Evolutionary conservation across 2,888 invertebrate species (phyloP).

Genomic region (Hetaerina titia): DNA sequence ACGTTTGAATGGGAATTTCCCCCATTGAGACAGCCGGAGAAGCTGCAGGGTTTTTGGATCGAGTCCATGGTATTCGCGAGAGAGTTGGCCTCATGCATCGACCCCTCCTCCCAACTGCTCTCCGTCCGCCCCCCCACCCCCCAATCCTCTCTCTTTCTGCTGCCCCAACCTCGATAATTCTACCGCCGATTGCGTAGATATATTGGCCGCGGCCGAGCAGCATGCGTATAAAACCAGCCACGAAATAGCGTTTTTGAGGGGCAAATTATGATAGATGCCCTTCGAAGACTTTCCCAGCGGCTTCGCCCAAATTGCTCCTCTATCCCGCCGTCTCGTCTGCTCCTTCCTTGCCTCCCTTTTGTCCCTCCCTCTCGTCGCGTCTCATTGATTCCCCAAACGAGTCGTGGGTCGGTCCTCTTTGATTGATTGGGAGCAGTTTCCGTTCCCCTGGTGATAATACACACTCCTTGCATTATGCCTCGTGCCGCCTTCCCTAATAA

Average conservation of each 20-base stretch:
- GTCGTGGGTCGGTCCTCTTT: not conserved
- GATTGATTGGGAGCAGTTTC: slow-evolving; percentile 3
- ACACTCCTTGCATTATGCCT: not conserved
- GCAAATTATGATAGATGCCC: slow-evolving; percentile 25
- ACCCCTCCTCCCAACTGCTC: not conserved
- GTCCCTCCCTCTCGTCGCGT: not conserved
- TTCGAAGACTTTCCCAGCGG: not conserved
- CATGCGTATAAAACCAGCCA: not conserved
- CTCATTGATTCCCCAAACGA: not conserved
- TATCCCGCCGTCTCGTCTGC: not conserved
- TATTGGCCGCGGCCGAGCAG: not conserved
- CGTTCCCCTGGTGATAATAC: not conserved
- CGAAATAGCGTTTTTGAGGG: not conserved
- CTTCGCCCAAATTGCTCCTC: not conserved
- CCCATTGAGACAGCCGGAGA: not conserved
- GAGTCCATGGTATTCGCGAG: not conserved
- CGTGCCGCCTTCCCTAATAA: not conserved
- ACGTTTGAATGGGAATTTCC: not conserved
- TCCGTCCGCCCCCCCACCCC: not conserved
- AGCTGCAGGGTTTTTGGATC: not conserved
- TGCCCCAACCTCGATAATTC: no score
- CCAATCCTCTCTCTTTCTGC: not conserved
- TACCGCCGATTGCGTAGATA: not conserved
- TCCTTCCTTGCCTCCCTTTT: not conserved
- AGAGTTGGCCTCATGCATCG: not conserved